Percentiles rank a stretch among this genome's conserved stretches.
Conservation (phyloP, 2,113 vertebrate genomes). For the Perognathus longimembris region DNA sequence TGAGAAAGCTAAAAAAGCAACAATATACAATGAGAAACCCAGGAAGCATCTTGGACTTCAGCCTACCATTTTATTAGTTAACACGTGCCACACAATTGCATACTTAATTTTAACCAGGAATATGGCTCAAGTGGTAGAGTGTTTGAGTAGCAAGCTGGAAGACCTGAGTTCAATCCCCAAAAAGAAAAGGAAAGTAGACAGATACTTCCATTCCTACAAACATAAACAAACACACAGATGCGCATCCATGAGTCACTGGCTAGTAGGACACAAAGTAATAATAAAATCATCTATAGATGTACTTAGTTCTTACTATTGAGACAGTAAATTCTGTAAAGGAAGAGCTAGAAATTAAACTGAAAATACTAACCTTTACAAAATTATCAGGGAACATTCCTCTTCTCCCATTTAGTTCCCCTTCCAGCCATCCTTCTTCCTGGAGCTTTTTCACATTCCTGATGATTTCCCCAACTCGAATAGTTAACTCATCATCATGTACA, state of each 20-base stretch:
- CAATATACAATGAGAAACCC: constrained; percentile 2
- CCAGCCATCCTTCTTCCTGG: constrained; percentile 97
- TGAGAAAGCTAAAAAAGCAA: background rate
- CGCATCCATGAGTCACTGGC: background rate
- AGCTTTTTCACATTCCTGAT: constrained; percentile 95
- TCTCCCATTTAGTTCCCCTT: constrained; percentile 95
- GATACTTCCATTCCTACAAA: background rate
- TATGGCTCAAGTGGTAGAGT: too few species aligned
- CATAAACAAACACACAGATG: background rate
- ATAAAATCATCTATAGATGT: background rate
- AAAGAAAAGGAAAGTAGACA: background rate
- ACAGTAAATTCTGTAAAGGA: background rate
- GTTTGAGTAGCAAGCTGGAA: too few species aligned
- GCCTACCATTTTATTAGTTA: background rate
- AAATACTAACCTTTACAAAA: constrained; percentile 94
- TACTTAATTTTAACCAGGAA: background rate
- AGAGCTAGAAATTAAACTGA: constrained; percentile 35
- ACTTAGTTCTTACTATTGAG: constrained; percentile 25
- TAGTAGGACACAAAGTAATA: constrained; percentile 7
- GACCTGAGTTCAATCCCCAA: background rate
- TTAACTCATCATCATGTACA: constrained; percentile 95
- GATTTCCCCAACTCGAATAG: constrained; percentile 92
- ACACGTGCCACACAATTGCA: background rate
- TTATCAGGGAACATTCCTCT: constrained; percentile 98
- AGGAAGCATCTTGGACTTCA: background rate